These are phyloP conservation scores for Pagrus major DNA, from an alignment of 2,113 vertebrate species.

Conservation along the genomic window DNA sequence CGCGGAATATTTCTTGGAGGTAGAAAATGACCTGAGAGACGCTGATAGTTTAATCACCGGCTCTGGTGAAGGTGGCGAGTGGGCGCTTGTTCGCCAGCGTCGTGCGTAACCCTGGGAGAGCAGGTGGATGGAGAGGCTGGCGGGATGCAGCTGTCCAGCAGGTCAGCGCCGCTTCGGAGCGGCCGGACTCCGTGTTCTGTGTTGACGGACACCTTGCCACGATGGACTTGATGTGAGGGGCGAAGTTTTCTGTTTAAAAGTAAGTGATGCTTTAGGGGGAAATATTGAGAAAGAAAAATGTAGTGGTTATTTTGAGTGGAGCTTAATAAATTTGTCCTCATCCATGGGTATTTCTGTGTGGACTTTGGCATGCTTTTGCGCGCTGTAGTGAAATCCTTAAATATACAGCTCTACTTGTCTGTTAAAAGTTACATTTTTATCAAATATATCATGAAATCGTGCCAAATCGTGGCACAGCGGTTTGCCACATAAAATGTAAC, in stretches of 20 bases:
- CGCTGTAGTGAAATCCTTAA: not conserved
- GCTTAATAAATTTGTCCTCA: not conserved
- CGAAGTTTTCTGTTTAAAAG: slow-evolving; percentile 43
- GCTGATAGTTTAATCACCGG: not conserved
- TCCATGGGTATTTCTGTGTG: not conserved
- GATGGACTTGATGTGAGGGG: slow-evolving; percentile 54
- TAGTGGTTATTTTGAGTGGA: too few species aligned
- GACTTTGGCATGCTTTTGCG: slow-evolving; percentile 10
- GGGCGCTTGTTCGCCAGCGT: slow-evolving; percentile 11
- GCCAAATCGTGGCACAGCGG: not conserved
- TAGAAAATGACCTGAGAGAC: slow-evolving; percentile 38
- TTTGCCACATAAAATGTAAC: not conserved
- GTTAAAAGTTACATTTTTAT: not conserved
- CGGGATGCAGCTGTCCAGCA: slow-evolving; percentile 49
- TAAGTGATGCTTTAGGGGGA: slow-evolving; percentile 48
- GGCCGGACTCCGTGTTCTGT: not conserved
- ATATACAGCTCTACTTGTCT: not conserved
- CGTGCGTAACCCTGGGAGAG: slow-evolving; percentile 56
- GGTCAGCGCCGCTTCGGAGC: slow-evolving; percentile 20
- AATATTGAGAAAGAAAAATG: not conserved
- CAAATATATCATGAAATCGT: not conserved
- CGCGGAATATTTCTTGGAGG: slow-evolving; percentile 15
- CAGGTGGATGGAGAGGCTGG: slow-evolving; percentile 75
- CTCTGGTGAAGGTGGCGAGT: slow-evolving; percentile 7
- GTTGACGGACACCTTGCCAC: slow-evolving; percentile 7